Percentiles rank a stretch among this genome's conserved stretches.
phyloP scores from a whole-genome alignment of 2,888 invertebrate genomes.

The Marronus borbonicus region DNA sequence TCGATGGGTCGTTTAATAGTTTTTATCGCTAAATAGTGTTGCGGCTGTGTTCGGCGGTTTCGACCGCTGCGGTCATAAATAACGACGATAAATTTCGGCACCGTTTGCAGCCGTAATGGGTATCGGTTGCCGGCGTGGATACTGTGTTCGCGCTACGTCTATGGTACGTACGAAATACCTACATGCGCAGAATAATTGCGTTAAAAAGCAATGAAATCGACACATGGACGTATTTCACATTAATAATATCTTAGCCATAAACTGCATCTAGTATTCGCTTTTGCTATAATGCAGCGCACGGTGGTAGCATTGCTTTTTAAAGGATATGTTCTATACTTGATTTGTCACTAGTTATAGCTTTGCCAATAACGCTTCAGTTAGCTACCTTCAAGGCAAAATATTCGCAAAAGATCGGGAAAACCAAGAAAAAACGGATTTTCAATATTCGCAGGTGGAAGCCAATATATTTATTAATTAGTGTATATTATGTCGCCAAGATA shows the following conservation, averaged over 20 bases:
- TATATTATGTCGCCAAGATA: too few relatives aligned
- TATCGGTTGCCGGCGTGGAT: constrained; percentile 32
- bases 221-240: constrained; percentile 51
- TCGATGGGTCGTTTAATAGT: constrained; percentile 43
- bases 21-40: constrained; percentile 47
- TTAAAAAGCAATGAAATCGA: constrained; percentile 54
- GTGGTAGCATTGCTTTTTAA: not conserved
- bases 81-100: constrained; percentile 50
- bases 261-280: not conserved
- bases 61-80: constrained; percentile 46
- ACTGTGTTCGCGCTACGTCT: constrained; percentile 15
- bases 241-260: constrained; percentile 53
- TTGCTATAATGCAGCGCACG: not conserved
- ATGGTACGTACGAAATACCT: constrained; percentile 10
- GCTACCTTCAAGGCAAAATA: too few relatives aligned
- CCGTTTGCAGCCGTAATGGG: constrained; percentile 42
- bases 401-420: too few relatives aligned
- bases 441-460: too few relatives aligned
- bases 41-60: constrained; percentile 45
- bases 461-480: too few relatives aligned
- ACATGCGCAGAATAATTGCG: constrained; percentile 54
- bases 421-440: too few relatives aligned
- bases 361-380: too few relatives aligned
- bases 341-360: too few relatives aligned
- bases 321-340: too few relatives aligned